Conservation (phyloP, 2,113 vertebrate species). For the Forbesichthys papilliferus region DNA sequence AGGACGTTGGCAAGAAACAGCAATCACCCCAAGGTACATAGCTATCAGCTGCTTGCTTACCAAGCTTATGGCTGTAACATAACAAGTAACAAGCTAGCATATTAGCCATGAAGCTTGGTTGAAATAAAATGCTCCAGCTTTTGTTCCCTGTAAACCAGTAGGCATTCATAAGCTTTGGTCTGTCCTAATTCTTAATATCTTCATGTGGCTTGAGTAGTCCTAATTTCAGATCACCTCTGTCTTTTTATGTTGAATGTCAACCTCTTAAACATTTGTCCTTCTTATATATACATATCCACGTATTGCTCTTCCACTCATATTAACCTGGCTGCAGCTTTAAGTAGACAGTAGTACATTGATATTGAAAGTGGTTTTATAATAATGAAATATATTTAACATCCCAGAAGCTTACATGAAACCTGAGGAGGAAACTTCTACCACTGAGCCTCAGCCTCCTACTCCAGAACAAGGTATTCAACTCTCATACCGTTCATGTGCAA, state of each 20-base stretch:
- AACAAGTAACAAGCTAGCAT: background rate
- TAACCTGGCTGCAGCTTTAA: background rate
- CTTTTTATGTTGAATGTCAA: background rate
- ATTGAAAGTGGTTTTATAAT: slow-evolving; percentile 28
- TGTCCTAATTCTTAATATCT: background rate
- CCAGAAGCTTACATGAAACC: slow-evolving; percentile 46
- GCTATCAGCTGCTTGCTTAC: slow-evolving; percentile 28
- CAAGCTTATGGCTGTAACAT: slow-evolving; percentile 11
- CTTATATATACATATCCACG: background rate
- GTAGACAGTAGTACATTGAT: slow-evolving; percentile 6
- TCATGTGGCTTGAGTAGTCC: background rate
- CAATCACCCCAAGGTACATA: slow-evolving; percentile 66
- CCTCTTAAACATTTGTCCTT: background rate
- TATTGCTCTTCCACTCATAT: background rate
- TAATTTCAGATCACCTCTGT: background rate
- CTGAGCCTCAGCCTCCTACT: slow-evolving; percentile 24
- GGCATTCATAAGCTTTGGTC: slow-evolving; percentile 30
- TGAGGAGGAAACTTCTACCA: slow-evolving; percentile 43
- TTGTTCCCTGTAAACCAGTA: background rate
- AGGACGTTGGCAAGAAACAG: slow-evolving; percentile 72
- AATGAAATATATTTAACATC: slow-evolving; percentile 64
- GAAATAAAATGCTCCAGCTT: background rate
- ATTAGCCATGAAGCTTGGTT: background rate
- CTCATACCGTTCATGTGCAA: slow-evolving; percentile 8
- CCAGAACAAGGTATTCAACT: slow-evolving; percentile 57